phyloP scores from a whole-genome alignment of 2,888 invertebrate genomes.

The Seladonia tumulorum region DNA sequence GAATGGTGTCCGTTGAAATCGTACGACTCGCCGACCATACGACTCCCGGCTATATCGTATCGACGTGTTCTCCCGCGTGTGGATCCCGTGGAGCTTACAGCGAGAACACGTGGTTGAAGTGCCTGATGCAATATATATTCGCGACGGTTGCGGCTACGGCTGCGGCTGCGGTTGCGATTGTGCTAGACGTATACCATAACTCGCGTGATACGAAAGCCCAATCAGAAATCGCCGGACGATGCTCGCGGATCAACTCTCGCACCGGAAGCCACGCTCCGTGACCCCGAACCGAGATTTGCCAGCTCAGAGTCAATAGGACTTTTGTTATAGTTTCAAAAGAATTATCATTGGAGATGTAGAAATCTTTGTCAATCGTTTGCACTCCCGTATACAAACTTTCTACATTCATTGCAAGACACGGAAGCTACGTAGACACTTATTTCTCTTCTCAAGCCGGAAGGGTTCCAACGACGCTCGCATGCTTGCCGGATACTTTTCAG shows the following conservation, averaged over 20 bases:
- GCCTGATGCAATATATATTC: neutral
- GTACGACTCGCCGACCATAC: constrained; percentile 56
- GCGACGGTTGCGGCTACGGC: neutral
- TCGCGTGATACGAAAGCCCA: neutral
- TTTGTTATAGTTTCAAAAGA: neutral
- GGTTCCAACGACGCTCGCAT: too few relatives aligned
- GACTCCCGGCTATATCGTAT: constrained; percentile 52
- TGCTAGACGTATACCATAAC: neutral
- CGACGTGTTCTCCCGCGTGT: constrained; percentile 55
- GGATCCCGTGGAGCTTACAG: constrained; percentile 31
- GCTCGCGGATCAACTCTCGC: neutral
- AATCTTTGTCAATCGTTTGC: neutral
- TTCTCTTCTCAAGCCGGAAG: neutral
- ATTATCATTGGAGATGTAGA: neutral
- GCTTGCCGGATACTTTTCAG: too few relatives aligned
- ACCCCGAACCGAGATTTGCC: neutral
- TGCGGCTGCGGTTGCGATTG: neutral
- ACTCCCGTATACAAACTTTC: neutral
- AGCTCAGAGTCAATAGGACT: neutral
- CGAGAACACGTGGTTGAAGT: constrained; percentile 2
- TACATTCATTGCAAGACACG: neutral
- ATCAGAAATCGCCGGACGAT: neutral
- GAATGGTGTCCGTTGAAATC: constrained; percentile 71
- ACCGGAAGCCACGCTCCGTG: neutral
- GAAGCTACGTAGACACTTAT: neutral